These are phyloP conservation scores for Bambusicola thoracicus DNA, from an alignment of 2,113 vertebrate species.

Conservation along the genomic window DNA sequence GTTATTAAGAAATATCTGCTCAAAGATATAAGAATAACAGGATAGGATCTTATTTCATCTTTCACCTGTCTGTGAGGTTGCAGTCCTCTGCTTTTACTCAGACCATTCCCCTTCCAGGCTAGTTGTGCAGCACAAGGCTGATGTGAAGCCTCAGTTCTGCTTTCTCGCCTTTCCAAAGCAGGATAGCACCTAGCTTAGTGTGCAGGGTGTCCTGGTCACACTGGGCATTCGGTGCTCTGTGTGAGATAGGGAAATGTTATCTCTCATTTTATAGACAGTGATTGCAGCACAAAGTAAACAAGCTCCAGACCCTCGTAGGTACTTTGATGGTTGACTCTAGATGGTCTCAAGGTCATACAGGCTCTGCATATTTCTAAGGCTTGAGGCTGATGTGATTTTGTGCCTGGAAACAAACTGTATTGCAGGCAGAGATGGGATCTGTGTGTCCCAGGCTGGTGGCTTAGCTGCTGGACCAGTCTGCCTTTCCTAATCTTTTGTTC, in stretches of 20 bases:
- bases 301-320: not conserved
- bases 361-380: not conserved
- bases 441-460: not conserved
- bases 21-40: not conserved
- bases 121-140: not conserved
- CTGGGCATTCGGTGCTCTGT: no score
- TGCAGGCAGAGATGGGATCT: not conserved
- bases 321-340: not conserved
- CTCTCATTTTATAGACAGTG: not conserved
- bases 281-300: not conserved
- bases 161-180: accelerated
- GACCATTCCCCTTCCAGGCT: not conserved
- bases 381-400: not conserved
- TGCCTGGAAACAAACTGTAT: not conserved
- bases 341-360: not conserved
- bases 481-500: conserved; percentile 5
- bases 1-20: not conserved
- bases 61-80: not conserved
- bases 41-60: not conserved
- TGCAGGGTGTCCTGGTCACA: not conserved
- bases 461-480: not conserved
- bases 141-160: not conserved
- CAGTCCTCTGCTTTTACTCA: not conserved
- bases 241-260: not conserved
- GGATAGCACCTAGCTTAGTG: not conserved